Percentiles rank a stretch among this genome's conserved stretches.
Conservation (phyloP, 2,797 vertebrate genomes). For the Capromys pilorides region DNA sequence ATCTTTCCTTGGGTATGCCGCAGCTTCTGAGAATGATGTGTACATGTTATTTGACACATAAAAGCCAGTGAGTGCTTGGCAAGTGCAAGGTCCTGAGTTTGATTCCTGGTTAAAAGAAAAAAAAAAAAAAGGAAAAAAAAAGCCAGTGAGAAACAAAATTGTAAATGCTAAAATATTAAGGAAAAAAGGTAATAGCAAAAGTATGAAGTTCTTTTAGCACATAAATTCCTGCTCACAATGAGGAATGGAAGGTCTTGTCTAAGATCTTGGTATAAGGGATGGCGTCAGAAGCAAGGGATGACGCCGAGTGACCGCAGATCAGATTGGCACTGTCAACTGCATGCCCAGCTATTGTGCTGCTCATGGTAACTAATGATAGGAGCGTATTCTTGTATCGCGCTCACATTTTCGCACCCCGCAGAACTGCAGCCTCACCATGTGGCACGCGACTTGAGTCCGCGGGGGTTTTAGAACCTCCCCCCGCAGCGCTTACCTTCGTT, state of each 20-base stretch:
- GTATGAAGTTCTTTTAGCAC: background rate
- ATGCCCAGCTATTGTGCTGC: background rate
- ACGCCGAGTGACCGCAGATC: background rate
- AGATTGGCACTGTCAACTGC: background rate
- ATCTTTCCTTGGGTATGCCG: background rate
- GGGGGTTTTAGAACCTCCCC: background rate
- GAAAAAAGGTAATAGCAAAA: background rate
- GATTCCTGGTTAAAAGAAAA: no score
- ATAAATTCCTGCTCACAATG: background rate
- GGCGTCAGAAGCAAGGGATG: background rate
- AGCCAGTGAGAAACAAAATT: background rate
- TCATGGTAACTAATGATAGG: background rate
- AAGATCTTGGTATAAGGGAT: background rate
- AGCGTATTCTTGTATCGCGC: background rate
- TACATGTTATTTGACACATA: background rate
- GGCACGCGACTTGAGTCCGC: background rate
- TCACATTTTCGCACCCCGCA: background rate
- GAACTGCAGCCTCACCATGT: background rate
- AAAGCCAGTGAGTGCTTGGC: background rate
- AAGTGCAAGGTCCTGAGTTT: no score
- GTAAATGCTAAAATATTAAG: background rate
- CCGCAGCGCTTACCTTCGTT: slow-evolving; percentile 9
- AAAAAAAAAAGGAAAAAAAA: no score
- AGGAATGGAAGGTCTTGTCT: background rate
- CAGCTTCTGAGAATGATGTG: background rate